Conservation (phyloP, 2,797 vertebrate species). For the Crypturellus tataupa region DNA sequence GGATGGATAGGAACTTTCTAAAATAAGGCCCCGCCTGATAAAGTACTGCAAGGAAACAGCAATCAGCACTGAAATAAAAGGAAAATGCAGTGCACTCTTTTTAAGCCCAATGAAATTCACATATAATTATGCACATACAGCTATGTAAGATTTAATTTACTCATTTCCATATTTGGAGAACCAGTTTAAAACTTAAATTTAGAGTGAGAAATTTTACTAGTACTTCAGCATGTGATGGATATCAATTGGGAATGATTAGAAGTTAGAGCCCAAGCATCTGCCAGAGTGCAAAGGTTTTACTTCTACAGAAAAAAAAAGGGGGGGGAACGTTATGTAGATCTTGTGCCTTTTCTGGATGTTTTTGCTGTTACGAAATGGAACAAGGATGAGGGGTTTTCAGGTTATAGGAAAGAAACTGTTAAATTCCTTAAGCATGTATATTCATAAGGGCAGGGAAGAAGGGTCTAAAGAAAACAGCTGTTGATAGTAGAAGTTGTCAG, state of each 20-base stretch:
- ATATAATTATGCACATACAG: neutral
- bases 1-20: neutral
- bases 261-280: neutral
- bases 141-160: neutral
- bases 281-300: neutral
- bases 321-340: neutral
- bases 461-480: neutral
- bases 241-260: neutral
- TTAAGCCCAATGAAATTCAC: neutral
- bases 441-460: neutral
- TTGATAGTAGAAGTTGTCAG: neutral
- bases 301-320: neutral
- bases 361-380: neutral
- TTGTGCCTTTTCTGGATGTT: neutral
- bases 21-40: neutral
- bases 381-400: neutral
- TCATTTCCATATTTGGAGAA: neutral
- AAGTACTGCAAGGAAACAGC: neutral
- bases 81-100: neutral
- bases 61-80: neutral
- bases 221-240: neutral
- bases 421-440: neutral
- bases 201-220: neutral
- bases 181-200: neutral
- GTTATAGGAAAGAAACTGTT: neutral